These are phyloP conservation scores for Rhimphoctona megacephalus DNA, from an alignment of 2,888 invertebrate species.

Conservation along the genomic window DNA sequence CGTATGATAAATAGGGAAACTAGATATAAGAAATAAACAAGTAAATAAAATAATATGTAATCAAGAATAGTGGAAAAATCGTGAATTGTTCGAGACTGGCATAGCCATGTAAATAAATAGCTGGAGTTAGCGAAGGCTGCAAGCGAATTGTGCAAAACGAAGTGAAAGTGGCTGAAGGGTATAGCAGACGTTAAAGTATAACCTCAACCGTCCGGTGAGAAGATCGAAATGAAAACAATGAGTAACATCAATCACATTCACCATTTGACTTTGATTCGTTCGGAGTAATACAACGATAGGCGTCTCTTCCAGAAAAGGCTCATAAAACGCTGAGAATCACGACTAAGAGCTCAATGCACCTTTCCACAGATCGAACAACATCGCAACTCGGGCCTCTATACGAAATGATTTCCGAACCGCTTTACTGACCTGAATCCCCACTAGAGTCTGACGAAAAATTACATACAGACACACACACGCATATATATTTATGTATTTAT, in stretches of 20 bases:
- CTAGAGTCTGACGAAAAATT: slow-evolving; percentile 66
- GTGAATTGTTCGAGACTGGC: slow-evolving; percentile 29
- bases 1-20: not conserved
- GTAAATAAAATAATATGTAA: slow-evolving; percentile 30
- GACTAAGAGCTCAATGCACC: slow-evolving; percentile 50
- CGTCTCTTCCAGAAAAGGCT: slow-evolving; percentile 45
- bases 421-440: slow-evolving; percentile 68
- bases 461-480: not conserved
- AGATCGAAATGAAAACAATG: slow-evolving; percentile 25
- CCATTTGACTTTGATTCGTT: slow-evolving; percentile 68
- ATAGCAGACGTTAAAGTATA: slow-evolving; percentile 39
- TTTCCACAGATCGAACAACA: slow-evolving; percentile 38
- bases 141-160: slow-evolving; percentile 61
- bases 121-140: slow-evolving; percentile 6
- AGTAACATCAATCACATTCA: slow-evolving; percentile 47
- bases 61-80: slow-evolving; percentile 40
- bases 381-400: slow-evolving; percentile 14
- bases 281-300: slow-evolving; percentile 40
- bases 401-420: slow-evolving; percentile 62
- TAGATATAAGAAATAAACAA: not conserved
- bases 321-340: slow-evolving; percentile 68
- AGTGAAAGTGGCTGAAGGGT: slow-evolving; percentile 63
- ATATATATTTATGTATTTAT: not conserved
- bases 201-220: slow-evolving; percentile 32
- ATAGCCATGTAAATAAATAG: slow-evolving; percentile 42